These are phyloP conservation scores for Fringilla coelebs DNA, from an alignment of 2,797 vertebrate species.

Conservation along the genomic window DNA sequence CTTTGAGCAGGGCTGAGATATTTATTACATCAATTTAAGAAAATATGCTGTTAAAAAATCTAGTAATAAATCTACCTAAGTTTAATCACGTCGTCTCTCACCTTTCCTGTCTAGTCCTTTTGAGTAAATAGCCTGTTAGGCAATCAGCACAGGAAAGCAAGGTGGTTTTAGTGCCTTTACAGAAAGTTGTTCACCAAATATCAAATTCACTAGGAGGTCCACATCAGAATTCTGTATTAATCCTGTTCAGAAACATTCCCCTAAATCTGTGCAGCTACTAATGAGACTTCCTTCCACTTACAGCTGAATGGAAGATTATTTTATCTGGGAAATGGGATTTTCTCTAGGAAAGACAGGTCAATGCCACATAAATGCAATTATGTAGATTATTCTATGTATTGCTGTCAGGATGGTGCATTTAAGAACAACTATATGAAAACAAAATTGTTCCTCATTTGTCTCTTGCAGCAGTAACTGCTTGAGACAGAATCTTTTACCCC, in stretches of 20 bases:
- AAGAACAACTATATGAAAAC: background rate
- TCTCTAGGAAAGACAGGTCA: background rate
- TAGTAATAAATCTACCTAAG: background rate
- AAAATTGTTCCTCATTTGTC: constrained; percentile 7
- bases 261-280: background rate
- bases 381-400: background rate
- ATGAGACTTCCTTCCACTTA: background rate
- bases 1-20: background rate
- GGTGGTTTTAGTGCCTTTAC: background rate
- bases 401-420: background rate
- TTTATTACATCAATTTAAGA: background rate
- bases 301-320: constrained; percentile 1
- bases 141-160: background rate
- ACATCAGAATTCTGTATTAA: background rate
- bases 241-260: background rate
- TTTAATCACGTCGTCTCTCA: background rate
- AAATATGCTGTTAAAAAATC: background rate
- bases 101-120: background rate
- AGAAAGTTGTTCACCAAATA: background rate
- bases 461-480: background rate
- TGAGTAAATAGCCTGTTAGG: background rate
- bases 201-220: background rate
- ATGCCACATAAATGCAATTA: background rate
- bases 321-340: background rate
- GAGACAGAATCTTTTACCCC: background rate